Evolutionary conservation across 2,797 vertebrate genomes (phyloP).

Genomic region (Sarcophilus harrisii): DNA sequence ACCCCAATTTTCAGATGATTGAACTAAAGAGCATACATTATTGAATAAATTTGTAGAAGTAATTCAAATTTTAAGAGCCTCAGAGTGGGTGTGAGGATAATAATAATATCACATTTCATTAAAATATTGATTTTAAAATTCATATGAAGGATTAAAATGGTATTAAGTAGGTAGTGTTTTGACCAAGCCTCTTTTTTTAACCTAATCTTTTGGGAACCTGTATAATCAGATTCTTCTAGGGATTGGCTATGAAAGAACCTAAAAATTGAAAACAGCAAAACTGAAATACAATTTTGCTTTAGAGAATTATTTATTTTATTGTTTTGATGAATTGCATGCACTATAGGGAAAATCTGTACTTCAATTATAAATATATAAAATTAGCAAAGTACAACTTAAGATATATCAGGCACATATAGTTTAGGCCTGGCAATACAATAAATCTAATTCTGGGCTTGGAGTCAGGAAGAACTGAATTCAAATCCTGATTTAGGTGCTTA

Average conservation of each 20-base stretch:
- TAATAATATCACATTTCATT: not conserved
- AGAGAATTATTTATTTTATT: not conserved
- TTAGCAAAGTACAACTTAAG: not conserved
- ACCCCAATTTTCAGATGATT: not conserved
- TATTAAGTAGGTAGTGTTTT: not conserved
- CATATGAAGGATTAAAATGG: not conserved
- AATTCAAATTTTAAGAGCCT: not conserved
- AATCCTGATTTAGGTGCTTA: not conserved
- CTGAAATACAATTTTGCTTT: not conserved
- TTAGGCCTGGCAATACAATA: not conserved
- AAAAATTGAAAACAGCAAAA: not conserved
- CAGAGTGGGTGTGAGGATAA: not conserved
- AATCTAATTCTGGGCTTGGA: not conserved
- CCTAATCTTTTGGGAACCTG: not conserved
- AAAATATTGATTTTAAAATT: not conserved
- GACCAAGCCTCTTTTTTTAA: not conserved
- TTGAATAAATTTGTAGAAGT: not conserved
- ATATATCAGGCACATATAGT: not conserved
- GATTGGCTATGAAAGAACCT: not conserved
- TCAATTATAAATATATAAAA: not conserved
- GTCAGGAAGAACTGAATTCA: not conserved
- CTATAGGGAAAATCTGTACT: not conserved
- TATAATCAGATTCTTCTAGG: not conserved
- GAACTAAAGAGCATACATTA: not conserved
- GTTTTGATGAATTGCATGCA: not conserved